Conservation (phyloP, 1,140 invertebrate genomes). For the Bombus superbus region DNA sequence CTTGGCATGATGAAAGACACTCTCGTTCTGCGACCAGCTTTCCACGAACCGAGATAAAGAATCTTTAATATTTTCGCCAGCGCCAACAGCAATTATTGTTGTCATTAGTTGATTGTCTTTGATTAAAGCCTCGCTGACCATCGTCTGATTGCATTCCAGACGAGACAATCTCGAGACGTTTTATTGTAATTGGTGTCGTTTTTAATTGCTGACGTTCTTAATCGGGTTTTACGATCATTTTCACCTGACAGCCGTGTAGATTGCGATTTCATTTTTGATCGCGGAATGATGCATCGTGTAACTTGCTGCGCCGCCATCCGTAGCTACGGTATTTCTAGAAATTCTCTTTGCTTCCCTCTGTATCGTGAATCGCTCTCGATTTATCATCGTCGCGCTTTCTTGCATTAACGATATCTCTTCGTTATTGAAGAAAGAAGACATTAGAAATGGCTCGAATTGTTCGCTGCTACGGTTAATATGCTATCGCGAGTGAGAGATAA, state of each 20-base stretch:
- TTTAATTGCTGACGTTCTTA: neutral
- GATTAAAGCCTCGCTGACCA: neutral
- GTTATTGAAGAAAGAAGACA: neutral
- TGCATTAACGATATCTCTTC: neutral
- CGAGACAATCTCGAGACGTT: neutral
- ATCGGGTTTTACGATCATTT: neutral
- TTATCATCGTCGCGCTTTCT: neutral
- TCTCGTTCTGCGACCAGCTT: neutral
- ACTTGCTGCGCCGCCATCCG: neutral
- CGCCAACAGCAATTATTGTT: neutral
- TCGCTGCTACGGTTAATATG: neutral
- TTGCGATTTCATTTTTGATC: neutral
- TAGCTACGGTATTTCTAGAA: neutral
- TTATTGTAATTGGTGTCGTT: neutral
- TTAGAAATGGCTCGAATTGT: neutral
- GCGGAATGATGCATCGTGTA: neutral
- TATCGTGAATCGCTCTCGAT: neutral
- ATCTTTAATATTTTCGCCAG: slow-evolving; percentile 28
- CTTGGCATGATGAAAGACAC: slow-evolving; percentile 37
- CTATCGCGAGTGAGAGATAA: neutral
- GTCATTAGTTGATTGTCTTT: slow-evolving; percentile 44
- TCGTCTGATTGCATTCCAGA: neutral
- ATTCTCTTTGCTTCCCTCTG: neutral
- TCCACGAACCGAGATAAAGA: slow-evolving; percentile 1
- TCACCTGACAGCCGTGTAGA: neutral